These are phyloP conservation scores for Dipodomys stephensi DNA, from an alignment of 2,113 vertebrate genomes.

Conservation along the genomic window DNA sequence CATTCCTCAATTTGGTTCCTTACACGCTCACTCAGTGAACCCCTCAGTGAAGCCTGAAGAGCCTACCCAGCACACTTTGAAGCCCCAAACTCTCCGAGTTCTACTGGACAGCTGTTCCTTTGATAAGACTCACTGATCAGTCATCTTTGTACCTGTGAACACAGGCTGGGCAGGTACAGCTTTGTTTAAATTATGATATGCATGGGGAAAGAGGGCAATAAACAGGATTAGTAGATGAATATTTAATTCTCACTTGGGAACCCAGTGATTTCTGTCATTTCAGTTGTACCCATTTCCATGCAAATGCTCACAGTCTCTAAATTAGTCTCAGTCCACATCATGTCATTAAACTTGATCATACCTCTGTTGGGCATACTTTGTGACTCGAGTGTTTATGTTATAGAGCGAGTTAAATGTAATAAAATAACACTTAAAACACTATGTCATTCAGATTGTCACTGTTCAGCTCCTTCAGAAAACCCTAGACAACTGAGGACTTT, in stretches of 20 bases:
- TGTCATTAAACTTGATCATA: slow-evolving; percentile 73
- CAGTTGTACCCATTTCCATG: slow-evolving; percentile 70
- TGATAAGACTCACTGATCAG: not conserved
- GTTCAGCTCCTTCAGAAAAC: slow-evolving; percentile 55
- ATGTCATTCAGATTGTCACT: slow-evolving; percentile 60
- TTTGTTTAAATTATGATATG: slow-evolving; percentile 51
- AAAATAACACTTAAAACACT: slow-evolving; percentile 68
- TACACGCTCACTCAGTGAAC: fast-evolving
- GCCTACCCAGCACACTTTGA: too few species aligned
- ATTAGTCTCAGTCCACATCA: slow-evolving; percentile 73
- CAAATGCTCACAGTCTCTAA: slow-evolving; percentile 71
- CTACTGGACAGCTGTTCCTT: not conserved
- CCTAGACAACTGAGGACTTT: slow-evolving; percentile 63
- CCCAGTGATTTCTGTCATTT: slow-evolving; percentile 64
- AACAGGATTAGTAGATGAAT: slow-evolving; percentile 48
- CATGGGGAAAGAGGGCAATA: slow-evolving; percentile 33
- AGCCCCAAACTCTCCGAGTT: not conserved
- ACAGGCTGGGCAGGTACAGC: slow-evolving; percentile 34
- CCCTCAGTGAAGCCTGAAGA: not conserved
- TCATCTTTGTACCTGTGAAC: slow-evolving; percentile 22
- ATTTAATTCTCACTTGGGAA: slow-evolving; percentile 71
- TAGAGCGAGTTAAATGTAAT: slow-evolving; percentile 63
- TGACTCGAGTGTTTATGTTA: slow-evolving; percentile 72
- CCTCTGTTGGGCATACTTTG: slow-evolving; percentile 68
- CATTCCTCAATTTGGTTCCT: not conserved